Evolutionary conservation across 1,140 invertebrate species (phyloP).

Genomic region (Zaprionus inermis): DNA sequence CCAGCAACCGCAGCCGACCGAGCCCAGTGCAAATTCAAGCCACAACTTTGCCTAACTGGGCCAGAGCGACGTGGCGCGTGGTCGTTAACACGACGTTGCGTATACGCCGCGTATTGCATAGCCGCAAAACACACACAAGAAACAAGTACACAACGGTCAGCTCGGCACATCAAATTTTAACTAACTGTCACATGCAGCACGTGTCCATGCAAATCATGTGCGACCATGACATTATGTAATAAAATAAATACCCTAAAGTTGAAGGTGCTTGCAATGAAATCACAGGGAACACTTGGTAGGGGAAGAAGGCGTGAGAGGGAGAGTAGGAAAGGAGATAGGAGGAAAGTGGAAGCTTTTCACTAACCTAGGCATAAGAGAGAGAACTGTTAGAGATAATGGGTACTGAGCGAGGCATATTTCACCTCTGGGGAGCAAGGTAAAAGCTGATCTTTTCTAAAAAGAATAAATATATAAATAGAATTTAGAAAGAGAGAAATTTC

Average conservation of each 20-base stretch:
- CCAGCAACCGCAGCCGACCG: conserved; percentile 5
- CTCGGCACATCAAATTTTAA: conserved; percentile 12
- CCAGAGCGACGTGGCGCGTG: conserved; percentile 11
- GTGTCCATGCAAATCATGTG: conserved; percentile 19
- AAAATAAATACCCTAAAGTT: not conserved
- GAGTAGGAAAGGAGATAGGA: no score
- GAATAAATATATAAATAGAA: no score
- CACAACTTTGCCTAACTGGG: conserved; percentile 25
- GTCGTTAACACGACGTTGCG: conserved; percentile 30
- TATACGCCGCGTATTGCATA: conserved; percentile 37
- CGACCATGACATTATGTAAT: not conserved
- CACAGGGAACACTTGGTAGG: not conserved
- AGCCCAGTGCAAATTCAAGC: not conserved
- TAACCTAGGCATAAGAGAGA: no score
- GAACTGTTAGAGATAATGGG: no score
- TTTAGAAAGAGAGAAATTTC: no score
- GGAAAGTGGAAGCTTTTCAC: no score
- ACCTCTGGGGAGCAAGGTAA: no score
- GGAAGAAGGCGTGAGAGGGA: not conserved
- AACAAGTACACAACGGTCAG: not conserved
- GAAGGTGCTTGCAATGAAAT: not conserved
- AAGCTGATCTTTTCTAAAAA: no score
- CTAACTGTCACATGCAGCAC: not conserved
- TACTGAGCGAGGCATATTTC: no score
- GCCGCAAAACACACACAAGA: no score